Evolutionary conservation across 2,888 invertebrate genomes (phyloP), one percentile per base, ranked within the genome.

Genomic region (Dromius quadrimaculatus): DNA sequence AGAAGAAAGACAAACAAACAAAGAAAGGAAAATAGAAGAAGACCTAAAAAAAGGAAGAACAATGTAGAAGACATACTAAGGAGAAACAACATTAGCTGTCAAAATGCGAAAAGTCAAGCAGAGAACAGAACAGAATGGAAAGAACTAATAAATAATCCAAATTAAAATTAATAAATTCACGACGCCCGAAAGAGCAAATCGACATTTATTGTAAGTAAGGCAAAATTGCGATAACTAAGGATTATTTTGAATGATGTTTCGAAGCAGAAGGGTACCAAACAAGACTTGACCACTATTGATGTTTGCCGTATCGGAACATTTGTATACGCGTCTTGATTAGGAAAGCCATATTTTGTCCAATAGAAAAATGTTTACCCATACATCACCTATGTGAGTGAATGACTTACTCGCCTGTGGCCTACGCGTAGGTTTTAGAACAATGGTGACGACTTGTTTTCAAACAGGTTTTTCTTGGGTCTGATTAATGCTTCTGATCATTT

Each of bases 281-380:
- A n/a, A 8, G 36, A 36, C 47, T 3, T 4, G 5, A 47, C 47
- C 47, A 11, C 15, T 20, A 47, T 47, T 47, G 23, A 47, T 23
- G 11, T 11, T 11, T 36, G 45, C 11, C 20, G 11, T 13, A 15
- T n/a, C 41, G 41, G 13, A 3, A 20, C 47, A 5, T 20, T 47
- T 47, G 71, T 72, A 73, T 74, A 73, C 69, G 57, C 71, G 66
- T 68, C 74, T 75, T 74, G 74, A 75, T 75, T 75, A 73, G 73
- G 68, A 74, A 74, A 63, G 72, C 75, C 71, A 72, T 73, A 73
- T 74, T 73, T 74, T 71, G 72, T 72, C 72, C 71, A 71, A 69
- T 70, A 73, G 74, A 75, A 69, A 73, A 73, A 74, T 75, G 72
- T 72, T 68, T 64, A 13, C 54, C 72, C 59, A 75, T 75, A 74